Evolutionary conservation across 2,888 invertebrate genomes (phyloP).

Genomic region (Drosophila pseudotakahashii): DNA sequence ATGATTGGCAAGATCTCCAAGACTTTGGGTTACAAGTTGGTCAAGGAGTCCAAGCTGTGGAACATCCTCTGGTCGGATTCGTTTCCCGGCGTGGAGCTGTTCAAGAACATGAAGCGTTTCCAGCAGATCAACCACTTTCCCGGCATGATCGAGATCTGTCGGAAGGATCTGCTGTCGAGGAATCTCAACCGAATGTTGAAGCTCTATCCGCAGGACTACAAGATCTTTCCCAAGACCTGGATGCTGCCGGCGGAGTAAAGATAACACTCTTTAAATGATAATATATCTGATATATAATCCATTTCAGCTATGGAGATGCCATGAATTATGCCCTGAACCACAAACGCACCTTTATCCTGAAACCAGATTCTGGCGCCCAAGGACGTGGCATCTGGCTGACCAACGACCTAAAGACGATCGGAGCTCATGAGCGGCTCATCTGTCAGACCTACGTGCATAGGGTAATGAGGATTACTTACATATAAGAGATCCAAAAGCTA

Average conservation of each 20-base stretch:
- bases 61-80: constrained; percentile 95
- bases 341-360: constrained; percentile 92
- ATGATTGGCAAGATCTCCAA: constrained; percentile 82
- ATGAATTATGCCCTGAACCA: constrained; percentile 85
- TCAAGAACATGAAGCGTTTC: constrained; percentile 96
- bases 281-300: no score
- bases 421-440: constrained; percentile 92
- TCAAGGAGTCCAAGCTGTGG: constrained; percentile 93
- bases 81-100: constrained; percentile 92
- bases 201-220: constrained; percentile 94
- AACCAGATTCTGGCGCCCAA: constrained; percentile 96
- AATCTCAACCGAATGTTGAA: constrained; percentile 96
- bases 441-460: constrained; percentile 90
- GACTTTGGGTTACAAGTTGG: constrained; percentile 84
- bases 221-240: constrained; percentile 97
- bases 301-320: constrained; percentile 90
- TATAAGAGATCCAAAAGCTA: no score
- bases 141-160: constrained; percentile 94
- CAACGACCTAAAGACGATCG: constrained; percentile 90
- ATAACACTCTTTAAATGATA: no score
- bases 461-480: constrained; percentile 28
- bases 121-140: constrained; percentile 97
- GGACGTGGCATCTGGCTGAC: constrained; percentile 95
- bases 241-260: constrained; percentile 95
- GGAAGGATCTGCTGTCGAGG: constrained; percentile 94